Evolutionary conservation across 37 sponge, comb jelly and placozoan genomes (phyloP), one percentile per base, ranked within the genome.

Genomic region (Axinella damicornis): DNA sequence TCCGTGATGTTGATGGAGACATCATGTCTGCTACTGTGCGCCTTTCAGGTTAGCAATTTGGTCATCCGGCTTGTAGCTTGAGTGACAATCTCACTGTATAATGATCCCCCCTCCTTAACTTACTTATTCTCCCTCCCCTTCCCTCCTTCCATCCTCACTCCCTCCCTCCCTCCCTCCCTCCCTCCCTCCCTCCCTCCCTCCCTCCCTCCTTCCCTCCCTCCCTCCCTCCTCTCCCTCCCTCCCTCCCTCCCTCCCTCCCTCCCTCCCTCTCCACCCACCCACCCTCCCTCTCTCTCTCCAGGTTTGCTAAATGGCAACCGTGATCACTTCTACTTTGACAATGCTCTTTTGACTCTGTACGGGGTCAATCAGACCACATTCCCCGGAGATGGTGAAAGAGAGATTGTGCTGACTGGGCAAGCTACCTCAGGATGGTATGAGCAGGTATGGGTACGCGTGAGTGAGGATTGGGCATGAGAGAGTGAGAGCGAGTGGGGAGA

Each of bases 1-100:
- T 86, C 9, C 28, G 46, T 18, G 87, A 86, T 52, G 73, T 86
- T 18, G 87, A 86, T 33, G 41, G 73, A 30, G 60, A 77, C 37
- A 71, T 86, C 28, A n/a, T 53, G n/a, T 57, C 52, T 28, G 79
- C 60, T 21, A 68, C 64, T 21, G 1, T 86, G 1, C n/a, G 34
- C 0, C 61, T 78, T 13, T 72, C 87, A 68, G 57, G 82, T 81
- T 32, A 31, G 68, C 5, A 5, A 61, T 46, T 46, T 46, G 46
- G 46, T 46, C 9, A 46, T 9, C 9, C 4, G 4, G 4, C 9
- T 4, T 46, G n/a, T n/a, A n/a, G n/a, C n/a, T n/a, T n/a, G n/a
- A n/a, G n/a, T n/a, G n/a, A n/a, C n/a, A n/a, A n/a, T n/a, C n/a
- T n/a, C n/a, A n/a, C n/a, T n/a, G n/a, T n/a, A n/a, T n/a, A n/a